These are phyloP conservation scores for Parnassius orleans DNA, from an alignment of 2,888 invertebrate species.

Conservation along the genomic window DNA sequence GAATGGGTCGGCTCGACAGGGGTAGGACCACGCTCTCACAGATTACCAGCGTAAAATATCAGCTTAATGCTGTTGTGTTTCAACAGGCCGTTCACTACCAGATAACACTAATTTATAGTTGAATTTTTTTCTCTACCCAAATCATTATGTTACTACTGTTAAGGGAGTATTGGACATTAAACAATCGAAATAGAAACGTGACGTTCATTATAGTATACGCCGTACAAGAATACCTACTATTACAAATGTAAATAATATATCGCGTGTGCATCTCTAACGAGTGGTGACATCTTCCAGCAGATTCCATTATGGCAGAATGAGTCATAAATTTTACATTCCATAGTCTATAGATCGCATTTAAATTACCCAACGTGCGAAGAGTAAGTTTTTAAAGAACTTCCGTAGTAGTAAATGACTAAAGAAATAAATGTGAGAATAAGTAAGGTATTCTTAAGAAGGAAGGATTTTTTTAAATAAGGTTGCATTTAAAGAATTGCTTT, in stretches of 20 bases:
- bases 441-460: not conserved
- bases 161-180: too few relatives aligned
- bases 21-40: too few relatives aligned
- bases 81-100: too few relatives aligned
- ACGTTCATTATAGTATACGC: not conserved
- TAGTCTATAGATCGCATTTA: slow-evolving; percentile 6
- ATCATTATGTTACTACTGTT: too few relatives aligned
- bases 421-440: not conserved
- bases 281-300: slow-evolving; percentile 13
- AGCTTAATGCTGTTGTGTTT: too few relatives aligned
- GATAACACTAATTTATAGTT: too few relatives aligned
- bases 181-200: not conserved
- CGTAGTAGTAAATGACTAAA: slow-evolving; percentile 6
- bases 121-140: too few relatives aligned
- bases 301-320: slow-evolving; percentile 11
- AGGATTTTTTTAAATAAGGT: not conserved
- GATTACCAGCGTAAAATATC: too few relatives aligned
- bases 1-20: too few relatives aligned
- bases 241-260: slow-evolving; percentile 15
- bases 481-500: not conserved
- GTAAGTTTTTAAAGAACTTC: not conserved
- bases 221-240: slow-evolving; percentile 1
- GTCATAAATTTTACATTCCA: slow-evolving; percentile 12
- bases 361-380: not conserved
- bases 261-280: slow-evolving; percentile 6